Conservation (phyloP, 2,113 vertebrate species). For the Ceyx melanurus region DNA sequence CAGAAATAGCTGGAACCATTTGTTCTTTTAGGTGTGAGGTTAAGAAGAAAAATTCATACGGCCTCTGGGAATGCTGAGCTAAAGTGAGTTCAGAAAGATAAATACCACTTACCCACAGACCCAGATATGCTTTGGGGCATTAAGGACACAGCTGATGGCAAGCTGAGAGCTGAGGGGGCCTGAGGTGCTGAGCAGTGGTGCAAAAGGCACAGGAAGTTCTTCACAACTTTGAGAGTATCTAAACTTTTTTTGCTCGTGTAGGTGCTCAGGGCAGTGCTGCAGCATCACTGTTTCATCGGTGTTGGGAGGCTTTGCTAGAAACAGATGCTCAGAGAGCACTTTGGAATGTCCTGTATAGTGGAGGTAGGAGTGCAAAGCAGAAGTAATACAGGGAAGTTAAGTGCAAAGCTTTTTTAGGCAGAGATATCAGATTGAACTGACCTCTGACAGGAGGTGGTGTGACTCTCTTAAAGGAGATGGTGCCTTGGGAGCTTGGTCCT, state of each 20-base stretch:
- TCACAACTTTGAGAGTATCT: background rate
- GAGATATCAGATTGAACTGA: background rate
- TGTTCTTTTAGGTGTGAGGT: background rate
- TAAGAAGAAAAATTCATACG: background rate
- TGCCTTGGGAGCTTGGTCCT: accelerated
- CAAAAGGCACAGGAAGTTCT: background rate
- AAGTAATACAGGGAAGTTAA: background rate
- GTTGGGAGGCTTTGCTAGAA: background rate
- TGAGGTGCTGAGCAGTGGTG: background rate
- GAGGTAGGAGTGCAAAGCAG: background rate
- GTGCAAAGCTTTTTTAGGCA: background rate
- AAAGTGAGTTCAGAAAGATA: background rate
- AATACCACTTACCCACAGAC: background rate
- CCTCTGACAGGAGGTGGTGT: background rate
- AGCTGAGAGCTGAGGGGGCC: background rate
- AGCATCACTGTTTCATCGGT: accelerated
- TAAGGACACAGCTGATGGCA: background rate
- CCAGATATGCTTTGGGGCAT: background rate
- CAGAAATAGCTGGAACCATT: background rate
- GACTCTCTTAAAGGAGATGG: background rate
- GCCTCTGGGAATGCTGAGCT: background rate
- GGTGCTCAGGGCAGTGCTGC: background rate
- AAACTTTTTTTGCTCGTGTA: background rate
- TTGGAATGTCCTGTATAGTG: accelerated
- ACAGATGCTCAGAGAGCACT: background rate